Conservation (phyloP, 2,797 vertebrate species). For the Eulemur albifrons region DNA sequence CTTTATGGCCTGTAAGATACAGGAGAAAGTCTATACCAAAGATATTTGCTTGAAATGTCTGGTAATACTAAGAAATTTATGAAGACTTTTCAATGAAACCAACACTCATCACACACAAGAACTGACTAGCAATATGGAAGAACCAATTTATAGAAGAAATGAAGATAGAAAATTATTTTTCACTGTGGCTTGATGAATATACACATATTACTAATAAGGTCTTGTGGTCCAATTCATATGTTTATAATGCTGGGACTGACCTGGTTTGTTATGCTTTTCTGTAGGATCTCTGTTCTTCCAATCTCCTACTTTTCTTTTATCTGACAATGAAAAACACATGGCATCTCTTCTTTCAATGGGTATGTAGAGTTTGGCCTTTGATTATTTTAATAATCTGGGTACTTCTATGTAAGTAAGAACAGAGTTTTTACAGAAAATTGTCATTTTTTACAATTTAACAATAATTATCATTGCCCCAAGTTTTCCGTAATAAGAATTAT, state of each 20-base stretch:
- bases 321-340: background rate
- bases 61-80: background rate
- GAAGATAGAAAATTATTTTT: background rate
- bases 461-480: background rate
- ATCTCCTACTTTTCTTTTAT: background rate
- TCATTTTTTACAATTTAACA: background rate
- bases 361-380: background rate
- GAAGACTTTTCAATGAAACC: background rate
- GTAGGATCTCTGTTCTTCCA: background rate
- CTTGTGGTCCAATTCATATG: background rate
- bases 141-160: background rate
- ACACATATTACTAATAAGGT: background rate
- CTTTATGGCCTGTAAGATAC: background rate
- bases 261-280: background rate
- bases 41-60: background rate
- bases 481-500: background rate
- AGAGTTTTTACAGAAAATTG: background rate
- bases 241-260: background rate
- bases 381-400: background rate
- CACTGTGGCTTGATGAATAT: background rate
- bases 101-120: background rate
- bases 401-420: background rate
- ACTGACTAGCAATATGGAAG: background rate
- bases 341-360: background rate
- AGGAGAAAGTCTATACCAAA: background rate